These are phyloP conservation scores for Craniophora ligustri DNA, from an alignment of 2,888 invertebrate species.

Conservation along the genomic window DNA sequence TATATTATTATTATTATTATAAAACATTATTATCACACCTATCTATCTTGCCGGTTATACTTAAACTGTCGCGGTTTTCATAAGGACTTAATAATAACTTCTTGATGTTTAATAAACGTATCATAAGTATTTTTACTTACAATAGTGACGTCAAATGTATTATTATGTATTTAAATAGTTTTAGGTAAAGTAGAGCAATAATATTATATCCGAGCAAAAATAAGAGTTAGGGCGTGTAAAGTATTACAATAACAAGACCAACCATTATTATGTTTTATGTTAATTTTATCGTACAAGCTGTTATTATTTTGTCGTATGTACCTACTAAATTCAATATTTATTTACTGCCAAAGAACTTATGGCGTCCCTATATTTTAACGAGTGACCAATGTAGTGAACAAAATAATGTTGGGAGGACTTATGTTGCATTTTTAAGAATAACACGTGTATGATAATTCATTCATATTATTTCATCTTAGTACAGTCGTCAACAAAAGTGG, in stretches of 20 bases:
- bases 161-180: conserved; percentile 33
- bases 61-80: conserved; percentile 21
- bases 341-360: conserved; percentile 45
- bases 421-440: conserved; percentile 35
- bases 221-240: conserved; percentile 26
- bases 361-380: conserved; percentile 28
- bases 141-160: conserved; percentile 23
- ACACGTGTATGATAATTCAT: conserved; percentile 21
- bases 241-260: conserved; percentile 25
- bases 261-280: conserved; percentile 16
- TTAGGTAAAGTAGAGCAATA: conserved; percentile 42
- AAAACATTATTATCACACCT: conserved; percentile 45
- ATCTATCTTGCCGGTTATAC: conserved; percentile 39
- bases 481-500: conserved; percentile 13
- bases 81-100: conserved; percentile 42
- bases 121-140: conserved; percentile 30
- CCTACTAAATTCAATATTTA: conserved; percentile 10
- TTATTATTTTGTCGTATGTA: conserved; percentile 42
- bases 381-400: conserved; percentile 44
- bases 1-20: conserved; percentile 43
- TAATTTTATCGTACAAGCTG: conserved; percentile 36
- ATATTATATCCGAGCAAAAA: conserved; percentile 30
- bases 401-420: conserved; percentile 21
- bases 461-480: conserved; percentile 6
- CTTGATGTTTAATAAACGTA: conserved; percentile 36